phyloP scores from a whole-genome alignment of 92 coral and sea anemone species.

The Virgularia gustaviana region DNA sequence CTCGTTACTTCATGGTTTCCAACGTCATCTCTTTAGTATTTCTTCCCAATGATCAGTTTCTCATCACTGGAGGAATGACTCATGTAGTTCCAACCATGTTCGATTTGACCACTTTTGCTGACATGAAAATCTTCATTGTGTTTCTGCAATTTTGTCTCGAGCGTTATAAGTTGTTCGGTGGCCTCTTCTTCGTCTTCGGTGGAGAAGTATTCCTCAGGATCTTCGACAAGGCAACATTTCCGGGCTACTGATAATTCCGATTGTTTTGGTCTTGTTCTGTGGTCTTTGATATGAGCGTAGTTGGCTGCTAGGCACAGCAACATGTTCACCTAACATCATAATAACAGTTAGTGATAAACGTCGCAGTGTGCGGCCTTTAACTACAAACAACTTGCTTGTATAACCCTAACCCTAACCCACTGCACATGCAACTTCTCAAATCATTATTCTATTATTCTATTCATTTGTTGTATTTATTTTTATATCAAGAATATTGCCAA shows the following conservation, averaged over 20 bases:
- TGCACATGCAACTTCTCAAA: too few species aligned
- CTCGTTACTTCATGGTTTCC: too few species aligned
- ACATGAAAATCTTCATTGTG: slow-evolving; percentile 27
- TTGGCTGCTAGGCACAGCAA: slow-evolving; percentile 81
- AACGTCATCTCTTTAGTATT: slow-evolving; percentile 11
- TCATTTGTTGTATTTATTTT: too few species aligned
- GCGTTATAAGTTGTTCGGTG: slow-evolving; percentile 18
- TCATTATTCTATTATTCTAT: too few species aligned
- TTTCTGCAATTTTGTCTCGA: slow-evolving; percentile 36
- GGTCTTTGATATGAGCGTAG: slow-evolving; percentile 79
- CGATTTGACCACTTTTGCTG: slow-evolving; percentile 15
- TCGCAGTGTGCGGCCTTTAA: too few species aligned
- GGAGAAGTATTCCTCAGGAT: slow-evolving; percentile 78
- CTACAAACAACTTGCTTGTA: too few species aligned
- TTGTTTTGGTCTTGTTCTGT: slow-evolving; percentile 62
- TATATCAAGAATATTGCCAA: too few species aligned
- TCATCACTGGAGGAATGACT: slow-evolving; percentile 27
- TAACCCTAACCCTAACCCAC: too few species aligned
- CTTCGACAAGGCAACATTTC: slow-evolving; percentile 70
- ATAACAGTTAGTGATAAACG: too few species aligned
- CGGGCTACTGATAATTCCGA: slow-evolving; percentile 82
- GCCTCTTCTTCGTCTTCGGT: slow-evolving; percentile 30
- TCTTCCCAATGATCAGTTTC: slow-evolving; percentile 32
- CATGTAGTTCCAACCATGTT: slow-evolving; percentile 42
- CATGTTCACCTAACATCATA: slow-evolving; percentile 85